These are phyloP conservation scores for Thunnus maccoyii DNA, from an alignment of 2,113 vertebrate genomes.

Conservation along the genomic window DNA sequence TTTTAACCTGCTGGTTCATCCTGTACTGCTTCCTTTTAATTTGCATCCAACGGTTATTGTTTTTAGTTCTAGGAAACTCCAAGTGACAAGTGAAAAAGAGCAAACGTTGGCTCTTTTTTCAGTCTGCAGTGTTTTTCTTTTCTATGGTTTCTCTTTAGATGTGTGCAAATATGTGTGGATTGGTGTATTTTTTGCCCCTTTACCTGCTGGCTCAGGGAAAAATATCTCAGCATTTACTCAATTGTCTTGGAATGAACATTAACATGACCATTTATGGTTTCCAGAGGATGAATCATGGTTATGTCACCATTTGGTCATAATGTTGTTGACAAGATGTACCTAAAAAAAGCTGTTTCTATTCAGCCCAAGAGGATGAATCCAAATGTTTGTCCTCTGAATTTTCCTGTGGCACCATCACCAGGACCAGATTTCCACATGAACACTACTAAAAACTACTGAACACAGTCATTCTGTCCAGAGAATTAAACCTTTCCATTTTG, in stretches of 20 bases:
- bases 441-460: too few relatives aligned
- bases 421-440: too few relatives aligned
- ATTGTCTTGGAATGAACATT: too few relatives aligned
- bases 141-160: background rate
- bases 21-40: constrained; percentile 52
- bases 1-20: constrained; percentile 14
- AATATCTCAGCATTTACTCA: background rate
- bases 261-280: background rate
- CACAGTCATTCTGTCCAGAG: too few relatives aligned
- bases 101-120: constrained; percentile 38
- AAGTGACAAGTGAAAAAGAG: constrained; percentile 69
- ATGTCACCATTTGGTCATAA: background rate
- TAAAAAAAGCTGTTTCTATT: background rate
- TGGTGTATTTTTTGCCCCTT: background rate
- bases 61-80: constrained; percentile 60
- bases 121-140: constrained; percentile 7
- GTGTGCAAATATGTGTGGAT: constrained; percentile 38
- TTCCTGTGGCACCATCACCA: too few relatives aligned
- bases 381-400: too few relatives aligned
- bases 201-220: background rate
- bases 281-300: background rate
- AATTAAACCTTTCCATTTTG: background rate
- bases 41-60: constrained; percentile 55
- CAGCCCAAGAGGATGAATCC: background rate
- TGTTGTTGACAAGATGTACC: background rate